phyloP scores from a whole-genome alignment of 2,888 invertebrate species.

The Hypomecis punctinalis region DNA sequence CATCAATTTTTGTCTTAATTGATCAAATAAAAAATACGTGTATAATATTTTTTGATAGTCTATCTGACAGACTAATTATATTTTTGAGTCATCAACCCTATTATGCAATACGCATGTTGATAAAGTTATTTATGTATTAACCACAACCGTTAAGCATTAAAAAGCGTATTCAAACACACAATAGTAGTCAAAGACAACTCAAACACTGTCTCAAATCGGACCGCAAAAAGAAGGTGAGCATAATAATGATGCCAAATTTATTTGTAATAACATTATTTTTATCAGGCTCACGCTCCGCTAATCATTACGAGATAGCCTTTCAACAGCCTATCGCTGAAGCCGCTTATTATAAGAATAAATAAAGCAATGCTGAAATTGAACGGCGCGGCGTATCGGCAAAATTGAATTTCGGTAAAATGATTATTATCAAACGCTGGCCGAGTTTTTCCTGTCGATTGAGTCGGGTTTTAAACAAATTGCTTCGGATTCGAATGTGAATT shows the following conservation, averaged over 20 bases:
- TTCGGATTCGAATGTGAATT: slow-evolving; percentile 41
- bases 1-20: no score
- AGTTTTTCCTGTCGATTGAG: slow-evolving; percentile 51
- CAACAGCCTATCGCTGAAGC: slow-evolving; percentile 36
- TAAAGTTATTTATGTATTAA: no score
- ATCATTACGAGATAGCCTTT: slow-evolving; percentile 38
- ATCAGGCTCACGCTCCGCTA: slow-evolving; percentile 34
- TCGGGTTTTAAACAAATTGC: slow-evolving; percentile 53
- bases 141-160: no score
- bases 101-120: no score
- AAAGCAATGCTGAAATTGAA: slow-evolving; percentile 44
- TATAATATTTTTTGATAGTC: no score
- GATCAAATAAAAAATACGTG: no score
- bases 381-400: slow-evolving; percentile 41
- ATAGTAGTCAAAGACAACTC: no score
- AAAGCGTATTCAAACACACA: no score
- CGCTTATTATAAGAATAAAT: slow-evolving; percentile 43
- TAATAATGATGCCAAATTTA: slow-evolving; percentile 4
- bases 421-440: slow-evolving; percentile 50
- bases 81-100: no score
- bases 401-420: slow-evolving; percentile 52
- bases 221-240: background rate
- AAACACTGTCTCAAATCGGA: no score
- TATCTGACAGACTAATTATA: no score
- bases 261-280: slow-evolving; percentile 18